phyloP scores from a whole-genome alignment of 2,888 invertebrate species.

The Tipula confusa region DNA sequence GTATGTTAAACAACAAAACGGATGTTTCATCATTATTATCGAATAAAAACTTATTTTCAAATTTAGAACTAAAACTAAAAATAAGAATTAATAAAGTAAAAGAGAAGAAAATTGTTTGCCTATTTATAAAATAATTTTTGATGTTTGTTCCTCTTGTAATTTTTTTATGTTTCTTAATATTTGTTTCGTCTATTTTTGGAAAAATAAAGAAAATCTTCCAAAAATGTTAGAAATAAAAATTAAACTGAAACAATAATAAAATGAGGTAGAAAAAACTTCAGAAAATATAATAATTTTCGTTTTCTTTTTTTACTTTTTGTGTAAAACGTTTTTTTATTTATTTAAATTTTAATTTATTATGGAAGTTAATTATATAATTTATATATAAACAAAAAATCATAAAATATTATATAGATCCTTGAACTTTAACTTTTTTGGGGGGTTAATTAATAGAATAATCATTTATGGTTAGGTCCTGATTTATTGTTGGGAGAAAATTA shows the following conservation, averaged over 20 bases:
- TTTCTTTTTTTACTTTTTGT: background rate
- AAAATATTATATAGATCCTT: background rate
- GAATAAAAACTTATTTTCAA: background rate
- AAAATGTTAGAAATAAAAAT: background rate
- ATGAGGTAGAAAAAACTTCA: background rate
- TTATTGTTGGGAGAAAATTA: background rate
- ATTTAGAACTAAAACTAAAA: background rate
- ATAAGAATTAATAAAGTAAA: background rate
- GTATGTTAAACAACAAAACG: background rate
- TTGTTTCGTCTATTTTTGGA: background rate
- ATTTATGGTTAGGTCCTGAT: background rate
- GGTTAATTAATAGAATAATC: background rate
- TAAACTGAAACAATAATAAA: background rate
- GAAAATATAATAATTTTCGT: background rate
- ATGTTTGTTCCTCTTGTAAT: background rate
- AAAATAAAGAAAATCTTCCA: background rate
- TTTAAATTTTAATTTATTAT: background rate
- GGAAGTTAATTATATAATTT: background rate
- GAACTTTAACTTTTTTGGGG: background rate
- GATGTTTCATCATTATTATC: background rate
- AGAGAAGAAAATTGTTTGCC: background rate
- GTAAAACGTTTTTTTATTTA: background rate
- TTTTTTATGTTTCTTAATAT: background rate
- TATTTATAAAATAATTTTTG: background rate
- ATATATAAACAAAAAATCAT: background rate